Evolutionary conservation across 92 coral and sea anemone species (phyloP).

Genomic region (Nematostella vectensis): DNA sequence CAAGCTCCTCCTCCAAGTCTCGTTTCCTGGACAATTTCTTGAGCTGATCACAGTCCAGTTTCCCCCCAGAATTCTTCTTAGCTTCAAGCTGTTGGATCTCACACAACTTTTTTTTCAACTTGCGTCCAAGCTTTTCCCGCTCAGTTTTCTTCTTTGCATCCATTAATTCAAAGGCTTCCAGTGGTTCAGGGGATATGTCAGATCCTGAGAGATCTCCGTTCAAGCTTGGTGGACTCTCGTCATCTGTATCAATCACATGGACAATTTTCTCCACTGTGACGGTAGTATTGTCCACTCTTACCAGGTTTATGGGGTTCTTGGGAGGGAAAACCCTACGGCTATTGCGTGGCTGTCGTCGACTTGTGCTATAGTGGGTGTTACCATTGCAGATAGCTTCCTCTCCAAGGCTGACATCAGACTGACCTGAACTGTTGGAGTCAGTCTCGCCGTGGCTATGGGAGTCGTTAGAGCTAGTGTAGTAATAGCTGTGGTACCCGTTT

Average conservation of each 20-base stretch:
- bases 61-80: constrained; percentile 45
- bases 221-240: constrained; percentile 23
- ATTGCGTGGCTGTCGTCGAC: constrained; percentile 7
- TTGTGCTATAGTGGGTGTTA: constrained; percentile 22
- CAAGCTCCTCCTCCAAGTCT: constrained; percentile 71
- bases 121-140: constrained; percentile 64
- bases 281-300: constrained; percentile 10
- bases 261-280: constrained; percentile 13
- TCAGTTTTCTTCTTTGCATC: constrained; percentile 42
- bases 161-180: constrained; percentile 19
- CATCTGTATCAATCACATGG: constrained; percentile 28
- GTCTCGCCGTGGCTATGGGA: constrained; percentile 44
- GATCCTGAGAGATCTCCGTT: constrained; percentile 23
- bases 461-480: constrained; percentile 40
- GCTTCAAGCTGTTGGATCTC: constrained; percentile 55
- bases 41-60: constrained; percentile 77
- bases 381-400: constrained; percentile 40
- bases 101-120: constrained; percentile 69
- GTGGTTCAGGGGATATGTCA: constrained; percentile 27
- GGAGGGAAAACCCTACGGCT: constrained; percentile 5
- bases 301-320: constrained; percentile 15
- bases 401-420: constrained; percentile 43
- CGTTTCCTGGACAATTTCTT: constrained; percentile 71
- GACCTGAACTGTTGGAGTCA: constrained; percentile 54
- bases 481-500: constrained; percentile 33